These are phyloP conservation scores for Eriocheir sinensis DNA, from an alignment of 1,140 invertebrate genomes.

Conservation along the genomic window DNA sequence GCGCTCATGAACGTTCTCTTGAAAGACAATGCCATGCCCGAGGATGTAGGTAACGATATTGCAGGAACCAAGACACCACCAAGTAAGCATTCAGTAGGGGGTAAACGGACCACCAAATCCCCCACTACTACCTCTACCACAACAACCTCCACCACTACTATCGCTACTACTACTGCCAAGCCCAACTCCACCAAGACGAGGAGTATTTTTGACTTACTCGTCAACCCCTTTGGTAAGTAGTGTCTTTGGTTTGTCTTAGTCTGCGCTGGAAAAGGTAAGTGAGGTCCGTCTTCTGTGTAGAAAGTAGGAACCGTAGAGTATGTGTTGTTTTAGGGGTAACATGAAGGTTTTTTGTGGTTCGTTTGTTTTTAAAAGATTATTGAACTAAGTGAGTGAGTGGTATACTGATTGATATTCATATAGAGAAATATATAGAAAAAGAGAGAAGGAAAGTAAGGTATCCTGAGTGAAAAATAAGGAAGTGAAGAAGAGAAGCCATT, in stretches of 20 bases:
- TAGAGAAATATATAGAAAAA: no score
- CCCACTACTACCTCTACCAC: neutral
- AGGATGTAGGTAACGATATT: conserved; percentile 58
- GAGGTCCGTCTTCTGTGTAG: neutral
- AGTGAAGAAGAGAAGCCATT: no score
- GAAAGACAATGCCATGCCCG: conserved; percentile 66
- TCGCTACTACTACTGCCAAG: neutral
- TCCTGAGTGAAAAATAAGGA: no score
- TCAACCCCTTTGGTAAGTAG: conserved; percentile 71
- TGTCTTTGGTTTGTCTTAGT: neutral
- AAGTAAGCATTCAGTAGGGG: neutral
- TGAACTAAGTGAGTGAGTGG: no score
- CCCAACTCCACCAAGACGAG: conserved; percentile 50
- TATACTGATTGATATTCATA: no score
- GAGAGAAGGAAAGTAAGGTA: no score
- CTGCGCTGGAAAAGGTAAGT: neutral
- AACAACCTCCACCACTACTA: neutral
- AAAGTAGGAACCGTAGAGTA: no score
- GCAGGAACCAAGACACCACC: neutral
- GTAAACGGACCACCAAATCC: neutral
- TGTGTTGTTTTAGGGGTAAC: no score
- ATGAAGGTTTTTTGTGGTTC: no score
- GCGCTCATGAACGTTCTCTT: conserved; percentile 72
- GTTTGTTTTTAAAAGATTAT: no score
- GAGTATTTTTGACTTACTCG: conserved; percentile 58